Base-by-base conservation (phyloP, 1,140 invertebrate genomes). In the Ips nitidus region DNA sequence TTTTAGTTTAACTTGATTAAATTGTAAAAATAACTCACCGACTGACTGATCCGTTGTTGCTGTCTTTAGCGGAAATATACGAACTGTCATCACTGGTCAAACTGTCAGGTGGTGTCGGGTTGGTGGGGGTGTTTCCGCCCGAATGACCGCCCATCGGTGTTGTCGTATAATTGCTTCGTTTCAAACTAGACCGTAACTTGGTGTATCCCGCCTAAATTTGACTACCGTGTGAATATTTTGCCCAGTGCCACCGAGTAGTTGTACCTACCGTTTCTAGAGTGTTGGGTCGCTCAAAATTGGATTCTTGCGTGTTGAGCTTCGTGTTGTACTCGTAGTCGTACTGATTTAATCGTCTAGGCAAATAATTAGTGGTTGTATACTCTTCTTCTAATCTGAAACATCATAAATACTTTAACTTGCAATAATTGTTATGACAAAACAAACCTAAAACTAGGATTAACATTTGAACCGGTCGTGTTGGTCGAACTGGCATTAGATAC, bases 31-130 rank as follows among this genome's bases (percentile, higher is more conserved):
- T 22, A 22, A 59, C 41, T 68, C 62, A 69, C 66, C 66, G 61
- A 45, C 87, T 87, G 60, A 87, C 87, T 55, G 83, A 83, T 63
- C 83, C 84, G 2, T 87, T 85, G 2, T 87, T 85, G 69, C 85
- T 85, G 73, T 93, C 91, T 72, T 91, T 88, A 1, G 92, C 91
- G 1, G 92, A 94, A 45, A 92, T 86, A 77, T 94, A 94, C 42
- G 90, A 92, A 72, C 89, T 91, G 72, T 94, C 92, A 60, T 94
- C 92, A 73, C 91, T 93, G 0, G 91, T 91, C 8, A 92, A 76
- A 72, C 90, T 92, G 72, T 94, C 93, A 0, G 92, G 91, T 0
- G 92, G 91, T 1, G 92, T 94, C 1, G 91, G 89, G 81, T 93
- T 93, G 1, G 91, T 93, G 40, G 92, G 91, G 0, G 91, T 93